Evolutionary conservation across 2,113 vertebrate species (phyloP).

Genomic region (Ochotona curzoniae): DNA sequence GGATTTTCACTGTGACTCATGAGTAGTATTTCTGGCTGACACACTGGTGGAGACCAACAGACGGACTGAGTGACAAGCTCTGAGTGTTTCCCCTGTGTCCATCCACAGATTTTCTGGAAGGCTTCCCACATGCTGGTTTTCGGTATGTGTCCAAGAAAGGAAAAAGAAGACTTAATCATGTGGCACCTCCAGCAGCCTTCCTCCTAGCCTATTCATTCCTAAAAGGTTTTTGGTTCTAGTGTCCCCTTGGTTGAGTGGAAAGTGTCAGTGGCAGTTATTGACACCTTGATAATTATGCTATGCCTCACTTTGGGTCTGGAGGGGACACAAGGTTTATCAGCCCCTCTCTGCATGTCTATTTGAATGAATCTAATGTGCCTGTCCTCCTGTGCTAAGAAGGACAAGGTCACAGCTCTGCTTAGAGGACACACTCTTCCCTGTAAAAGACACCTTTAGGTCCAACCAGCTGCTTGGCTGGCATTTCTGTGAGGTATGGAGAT

Average conservation of each 20-base stretch:
- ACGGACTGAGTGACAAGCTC: not conserved
- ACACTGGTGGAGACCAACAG: not conserved
- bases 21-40: constrained; percentile 56
- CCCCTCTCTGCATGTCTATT: not conserved
- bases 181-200: not conserved
- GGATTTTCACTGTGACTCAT: constrained; percentile 63
- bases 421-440: not conserved
- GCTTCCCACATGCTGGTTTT: constrained; percentile 30
- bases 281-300: not conserved
- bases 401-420: constrained; percentile 55
- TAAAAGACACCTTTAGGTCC: not conserved
- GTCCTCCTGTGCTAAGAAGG: constrained; percentile 29
- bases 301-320: not conserved
- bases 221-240: constrained; percentile 21
- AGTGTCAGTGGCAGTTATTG: not conserved
- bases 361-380: not conserved
- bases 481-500: not conserved
- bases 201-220: not conserved
- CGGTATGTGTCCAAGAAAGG: constrained; percentile 17
- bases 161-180: not conserved
- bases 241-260: constrained; percentile 12
- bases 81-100: constrained; percentile 30
- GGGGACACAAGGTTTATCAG: not conserved
- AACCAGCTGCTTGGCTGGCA: not conserved
- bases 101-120: constrained; percentile 60